These are phyloP conservation scores for Drosophila serrata DNA, from an alignment of 1,140 invertebrate genomes.

Conservation along the genomic window DNA sequence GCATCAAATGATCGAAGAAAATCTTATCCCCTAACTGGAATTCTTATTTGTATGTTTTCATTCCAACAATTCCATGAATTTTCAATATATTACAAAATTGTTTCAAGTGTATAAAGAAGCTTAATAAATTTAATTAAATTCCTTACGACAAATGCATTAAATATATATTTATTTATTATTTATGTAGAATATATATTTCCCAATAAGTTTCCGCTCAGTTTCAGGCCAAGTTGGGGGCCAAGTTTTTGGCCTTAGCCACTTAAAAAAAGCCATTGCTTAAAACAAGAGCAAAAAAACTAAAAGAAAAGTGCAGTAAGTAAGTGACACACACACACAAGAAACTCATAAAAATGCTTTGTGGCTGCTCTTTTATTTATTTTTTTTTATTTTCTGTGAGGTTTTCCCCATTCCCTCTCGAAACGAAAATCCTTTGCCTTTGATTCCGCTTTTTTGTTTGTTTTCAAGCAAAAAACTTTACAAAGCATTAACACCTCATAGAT, in stretches of 20 bases:
- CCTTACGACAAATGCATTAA: neutral
- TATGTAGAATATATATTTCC: neutral
- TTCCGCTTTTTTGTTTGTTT: slow-evolving; percentile 19
- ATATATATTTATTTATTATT: neutral
- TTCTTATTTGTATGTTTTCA: neutral
- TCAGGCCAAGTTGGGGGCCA: slow-evolving; percentile 9
- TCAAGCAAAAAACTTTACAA: slow-evolving; percentile 64
- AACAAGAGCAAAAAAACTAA: slow-evolving; percentile 18
- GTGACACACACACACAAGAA: slow-evolving; percentile 38
- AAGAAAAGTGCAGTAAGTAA: slow-evolving; percentile 30
- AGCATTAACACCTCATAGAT: slow-evolving; percentile 77
- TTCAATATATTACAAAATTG: slow-evolving; percentile 3
- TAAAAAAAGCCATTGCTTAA: slow-evolving; percentile 27
- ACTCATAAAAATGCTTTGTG: slow-evolving; percentile 81
- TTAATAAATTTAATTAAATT: neutral
- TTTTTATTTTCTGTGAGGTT: slow-evolving; percentile 52
- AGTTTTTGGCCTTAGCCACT: slow-evolving; percentile 58
- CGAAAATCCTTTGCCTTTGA: slow-evolving; percentile 41
- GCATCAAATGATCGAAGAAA: neutral
- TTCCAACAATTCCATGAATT: neutral
- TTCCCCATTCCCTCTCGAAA: slow-evolving; percentile 17
- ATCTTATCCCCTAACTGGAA: neutral
- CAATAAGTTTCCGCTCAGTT: neutral
- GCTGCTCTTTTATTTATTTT: slow-evolving; percentile 58
- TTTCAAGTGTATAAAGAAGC: neutral